Percentiles rank a stretch among this genome's conserved stretches.
These are phyloP conservation scores for Microtus ochrogaster DNA, from an alignment of 2,113 vertebrate species.

Conservation along the genomic window DNA sequence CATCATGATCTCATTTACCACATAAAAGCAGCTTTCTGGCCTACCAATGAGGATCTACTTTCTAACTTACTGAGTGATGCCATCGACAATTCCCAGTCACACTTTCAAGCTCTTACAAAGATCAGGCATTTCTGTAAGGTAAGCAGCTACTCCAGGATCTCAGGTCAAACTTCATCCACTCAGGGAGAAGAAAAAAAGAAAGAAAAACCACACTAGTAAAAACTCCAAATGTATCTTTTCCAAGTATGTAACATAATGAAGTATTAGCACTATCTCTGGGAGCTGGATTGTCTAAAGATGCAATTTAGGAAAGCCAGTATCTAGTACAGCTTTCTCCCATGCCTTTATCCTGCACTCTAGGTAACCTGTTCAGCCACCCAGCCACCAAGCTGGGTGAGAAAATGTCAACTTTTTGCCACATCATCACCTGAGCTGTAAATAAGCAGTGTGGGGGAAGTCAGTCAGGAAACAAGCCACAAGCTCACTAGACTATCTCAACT, in stretches of 20 bases:
- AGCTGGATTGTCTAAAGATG: neutral
- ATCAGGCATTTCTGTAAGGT: neutral
- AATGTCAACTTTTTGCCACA: neutral
- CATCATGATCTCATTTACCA: neutral
- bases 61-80: neutral
- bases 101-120: conserved; percentile 15
- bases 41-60: neutral
- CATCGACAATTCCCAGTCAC: neutral
- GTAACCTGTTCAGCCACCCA: neutral
- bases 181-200: neutral
- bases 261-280: neutral
- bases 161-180: neutral
- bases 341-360: neutral
- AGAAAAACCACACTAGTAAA: neutral
- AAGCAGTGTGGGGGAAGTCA: neutral
- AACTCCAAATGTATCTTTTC: conserved; percentile 19
- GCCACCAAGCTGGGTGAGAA: neutral
- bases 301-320: neutral
- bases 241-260: neutral
- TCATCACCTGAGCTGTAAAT: conserved; percentile 29
- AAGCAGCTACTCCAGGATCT: conserved; percentile 6
- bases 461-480: conserved; percentile 6
- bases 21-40: neutral
- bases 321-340: neutral
- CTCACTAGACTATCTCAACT: neutral